Evolutionary conservation across 2,113 vertebrate genomes (phyloP).

Genomic region (Spizaetus ornatus): DNA sequence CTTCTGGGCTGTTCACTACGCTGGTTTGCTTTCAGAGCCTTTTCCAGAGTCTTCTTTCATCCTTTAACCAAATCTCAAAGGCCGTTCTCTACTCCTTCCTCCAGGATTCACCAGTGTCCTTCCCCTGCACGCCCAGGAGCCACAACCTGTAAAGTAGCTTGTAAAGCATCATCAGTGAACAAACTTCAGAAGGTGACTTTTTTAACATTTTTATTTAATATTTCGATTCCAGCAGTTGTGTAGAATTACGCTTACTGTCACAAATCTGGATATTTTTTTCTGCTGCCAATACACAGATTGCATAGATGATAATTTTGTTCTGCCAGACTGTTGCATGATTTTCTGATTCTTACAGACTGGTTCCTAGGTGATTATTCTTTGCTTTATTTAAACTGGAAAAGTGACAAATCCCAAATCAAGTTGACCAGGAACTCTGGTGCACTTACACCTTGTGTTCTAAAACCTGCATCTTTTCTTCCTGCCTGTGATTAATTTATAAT

Average conservation of each 20-base stretch:
- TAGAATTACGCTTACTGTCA: not conserved
- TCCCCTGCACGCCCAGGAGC: not conserved
- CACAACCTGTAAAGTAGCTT: not conserved
- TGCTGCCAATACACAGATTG: not conserved
- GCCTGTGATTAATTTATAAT: not conserved
- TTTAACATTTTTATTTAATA: not conserved
- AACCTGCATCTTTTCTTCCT: not conserved
- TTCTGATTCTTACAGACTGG: not conserved
- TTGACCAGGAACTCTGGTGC: not conserved
- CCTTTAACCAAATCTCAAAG: not conserved
- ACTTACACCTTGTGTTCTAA: not conserved
- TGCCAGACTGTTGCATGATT: not conserved
- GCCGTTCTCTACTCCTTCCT: not conserved
- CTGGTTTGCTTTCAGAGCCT: not conserved
- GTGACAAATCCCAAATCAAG: not conserved
- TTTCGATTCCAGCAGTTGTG: not conserved
- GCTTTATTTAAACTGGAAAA: not conserved
- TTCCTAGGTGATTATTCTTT: not conserved
- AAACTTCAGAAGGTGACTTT: not conserved
- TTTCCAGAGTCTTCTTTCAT: not conserved
- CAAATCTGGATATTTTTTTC: not conserved
- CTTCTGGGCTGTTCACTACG: not conserved
- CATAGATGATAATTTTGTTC: not conserved
- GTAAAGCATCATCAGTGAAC: not conserved
- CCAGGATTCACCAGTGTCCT: not conserved